Base-by-base conservation (phyloP, 2,888 invertebrate genomes). In the Aproaerema taeniolella region DNA sequence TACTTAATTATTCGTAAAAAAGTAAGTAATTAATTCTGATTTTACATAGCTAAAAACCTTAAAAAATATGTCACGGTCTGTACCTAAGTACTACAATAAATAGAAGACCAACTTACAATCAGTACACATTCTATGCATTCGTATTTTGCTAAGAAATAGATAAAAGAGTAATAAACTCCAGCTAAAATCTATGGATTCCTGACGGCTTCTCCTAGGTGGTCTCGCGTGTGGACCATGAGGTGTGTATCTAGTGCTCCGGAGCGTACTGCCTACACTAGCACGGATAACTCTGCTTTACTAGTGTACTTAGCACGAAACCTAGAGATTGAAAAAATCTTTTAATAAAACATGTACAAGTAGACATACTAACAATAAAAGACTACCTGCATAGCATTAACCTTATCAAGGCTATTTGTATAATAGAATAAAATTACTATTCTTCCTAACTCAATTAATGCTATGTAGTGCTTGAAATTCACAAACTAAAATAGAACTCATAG, bases 261-360 rank as follows among this genome's bases (percentile, higher is more conserved):
- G 86, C 83, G 82, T 78, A 82, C 83, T 82, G 85, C 86, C 86
- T 86, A 86, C 86, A 85, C 86, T 85, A 86, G 85, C 83, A 67
- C 72, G 75, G 68, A 73, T 66, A 71, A 81, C 71, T 72, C 83
- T 80, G 85, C 85, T 77, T 81, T 83, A 85, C 85, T 86, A 85
- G 85, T 86, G 83, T 82, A 83, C 82, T 83, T 86, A 86, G 83
- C 86, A 85, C 86, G 86, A 80, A 85, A 85, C 86, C 86, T 86
- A 86, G 86, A 86, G 86, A 86, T 86, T 86, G 74, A 86, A 86
- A 85, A 86, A 82, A 81, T 61, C 68, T 77, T n/a, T 77, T 67
- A 64, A 76, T 76, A 62, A 82, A 66, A 75, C 71, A 82, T 50
- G 52, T 64, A 75, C 61, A 64, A 61, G 53, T 55, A 64, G 61